These are phyloP conservation scores for Acronicta leporina DNA, from an alignment of 2,888 invertebrate genomes.

Conservation along the genomic window DNA sequence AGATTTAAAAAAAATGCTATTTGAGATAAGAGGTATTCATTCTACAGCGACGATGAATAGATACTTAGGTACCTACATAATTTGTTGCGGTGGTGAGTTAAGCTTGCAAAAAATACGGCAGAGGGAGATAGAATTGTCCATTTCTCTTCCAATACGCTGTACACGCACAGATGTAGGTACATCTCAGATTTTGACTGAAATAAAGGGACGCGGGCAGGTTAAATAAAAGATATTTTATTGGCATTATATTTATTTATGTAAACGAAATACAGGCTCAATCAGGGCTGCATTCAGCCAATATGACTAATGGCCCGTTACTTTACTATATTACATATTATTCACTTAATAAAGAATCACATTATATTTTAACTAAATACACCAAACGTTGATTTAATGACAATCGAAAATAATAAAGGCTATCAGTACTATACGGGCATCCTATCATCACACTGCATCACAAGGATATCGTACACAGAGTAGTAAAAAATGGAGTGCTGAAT, in stretches of 20 bases:
- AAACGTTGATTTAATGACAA: conserved; percentile 46
- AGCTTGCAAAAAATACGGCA: too few species aligned
- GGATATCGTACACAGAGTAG: conserved; percentile 3
- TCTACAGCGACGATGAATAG: too few species aligned
- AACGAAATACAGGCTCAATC: conserved; percentile 76
- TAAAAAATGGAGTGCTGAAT: conserved; percentile 16
- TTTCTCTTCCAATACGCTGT: too few species aligned
- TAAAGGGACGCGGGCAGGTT: too few species aligned
- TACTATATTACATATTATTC: conserved; percentile 58
- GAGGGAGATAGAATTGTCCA: too few species aligned
- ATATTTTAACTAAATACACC: conserved; percentile 67
- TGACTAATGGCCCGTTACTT: conserved; percentile 64
- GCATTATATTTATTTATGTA: conserved; percentile 80
- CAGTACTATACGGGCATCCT: conserved; percentile 28
- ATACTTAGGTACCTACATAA: too few species aligned
- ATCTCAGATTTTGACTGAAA: too few species aligned
- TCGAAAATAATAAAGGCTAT: conserved; percentile 33
- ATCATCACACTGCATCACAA: not conserved
- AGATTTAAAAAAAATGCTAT: too few species aligned
- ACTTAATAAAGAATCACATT: conserved; percentile 64
- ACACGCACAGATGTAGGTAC: too few species aligned
- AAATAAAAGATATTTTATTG: conserved; percentile 62
- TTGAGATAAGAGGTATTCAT: too few species aligned
- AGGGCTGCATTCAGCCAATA: conserved; percentile 67
- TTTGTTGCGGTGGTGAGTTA: too few species aligned